These are phyloP conservation scores for Endomychus coccineus DNA, from an alignment of 2,888 invertebrate species.

Conservation along the genomic window DNA sequence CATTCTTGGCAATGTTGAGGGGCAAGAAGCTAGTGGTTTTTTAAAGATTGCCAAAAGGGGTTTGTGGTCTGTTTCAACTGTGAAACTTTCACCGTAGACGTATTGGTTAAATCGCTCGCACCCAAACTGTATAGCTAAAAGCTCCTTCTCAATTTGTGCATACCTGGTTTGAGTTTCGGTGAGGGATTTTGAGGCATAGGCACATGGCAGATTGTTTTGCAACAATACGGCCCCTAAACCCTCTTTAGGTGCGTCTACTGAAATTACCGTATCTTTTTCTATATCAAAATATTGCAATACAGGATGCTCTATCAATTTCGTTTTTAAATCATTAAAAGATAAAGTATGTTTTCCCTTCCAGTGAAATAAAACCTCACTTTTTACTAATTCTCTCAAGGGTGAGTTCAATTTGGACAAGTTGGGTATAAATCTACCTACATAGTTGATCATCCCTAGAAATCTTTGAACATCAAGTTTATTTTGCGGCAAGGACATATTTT, in stretches of 20 bases:
- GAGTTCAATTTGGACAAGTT: slow-evolving; percentile 21
- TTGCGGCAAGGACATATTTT: slow-evolving; percentile 16
- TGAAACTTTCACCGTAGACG: too few species aligned
- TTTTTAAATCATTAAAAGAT: slow-evolving; percentile 18
- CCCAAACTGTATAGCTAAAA: too few species aligned
- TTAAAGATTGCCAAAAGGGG: too few species aligned
- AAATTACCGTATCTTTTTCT: slow-evolving; percentile 14
- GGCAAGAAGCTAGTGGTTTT: too few species aligned
- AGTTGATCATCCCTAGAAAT: slow-evolving; percentile 23
- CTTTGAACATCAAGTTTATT: slow-evolving; percentile 18
- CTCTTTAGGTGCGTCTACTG: slow-evolving; percentile 21
- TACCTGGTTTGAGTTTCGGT: too few species aligned
- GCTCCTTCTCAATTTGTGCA: too few species aligned
- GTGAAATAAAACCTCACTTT: slow-evolving; percentile 18
- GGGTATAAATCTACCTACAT: slow-evolving; percentile 20
- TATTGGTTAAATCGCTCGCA: too few species aligned
- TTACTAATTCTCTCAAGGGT: slow-evolving; percentile 19
- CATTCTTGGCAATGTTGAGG: too few species aligned
- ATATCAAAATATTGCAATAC: slow-evolving; percentile 15
- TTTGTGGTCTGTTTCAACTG: too few species aligned
- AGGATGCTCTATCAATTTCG: slow-evolving; percentile 10
- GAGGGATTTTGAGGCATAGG: too few species aligned
- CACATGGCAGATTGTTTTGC: slow-evolving; percentile 24
- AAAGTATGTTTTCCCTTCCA: slow-evolving; percentile 17
- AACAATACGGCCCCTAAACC: slow-evolving; percentile 22